These are phyloP conservation scores for Rhinopomastus cyanomelas DNA, from an alignment of 2,113 vertebrate genomes.

Conservation along the genomic window DNA sequence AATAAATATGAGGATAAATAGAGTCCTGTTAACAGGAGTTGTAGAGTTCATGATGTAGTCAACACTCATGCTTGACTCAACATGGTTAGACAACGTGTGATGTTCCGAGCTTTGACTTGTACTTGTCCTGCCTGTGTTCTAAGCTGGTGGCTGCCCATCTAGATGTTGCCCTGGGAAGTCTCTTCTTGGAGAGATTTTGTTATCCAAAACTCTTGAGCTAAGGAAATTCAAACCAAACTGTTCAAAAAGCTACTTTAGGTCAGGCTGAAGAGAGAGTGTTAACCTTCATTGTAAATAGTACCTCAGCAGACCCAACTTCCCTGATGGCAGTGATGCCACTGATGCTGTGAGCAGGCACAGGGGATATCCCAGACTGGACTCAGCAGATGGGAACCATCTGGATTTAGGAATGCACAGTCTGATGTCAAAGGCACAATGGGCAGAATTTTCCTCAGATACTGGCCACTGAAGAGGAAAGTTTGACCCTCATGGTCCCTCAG, in stretches of 20 bases:
- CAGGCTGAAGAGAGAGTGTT: background rate
- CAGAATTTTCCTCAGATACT: too few species aligned
- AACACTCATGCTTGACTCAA: background rate
- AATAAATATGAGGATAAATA: slow-evolving; percentile 23
- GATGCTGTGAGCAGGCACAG: too few species aligned
- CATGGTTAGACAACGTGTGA: background rate
- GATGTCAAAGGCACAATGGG: too few species aligned
- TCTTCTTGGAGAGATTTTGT: background rate
- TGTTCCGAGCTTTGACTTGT: background rate
- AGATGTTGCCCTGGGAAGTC: background rate
- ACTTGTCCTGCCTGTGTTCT: background rate
- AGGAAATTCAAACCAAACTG: background rate
- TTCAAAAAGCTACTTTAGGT: background rate
- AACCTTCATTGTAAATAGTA: background rate
- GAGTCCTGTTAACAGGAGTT: background rate
- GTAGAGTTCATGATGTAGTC: background rate
- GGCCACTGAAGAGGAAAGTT: too few species aligned
- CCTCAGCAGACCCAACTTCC: background rate
- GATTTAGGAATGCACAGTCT: too few species aligned
- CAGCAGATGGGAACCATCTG: too few species aligned
- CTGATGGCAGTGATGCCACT: too few species aligned
- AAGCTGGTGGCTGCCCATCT: background rate
- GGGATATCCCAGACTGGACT: too few species aligned
- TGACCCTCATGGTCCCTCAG: too few species aligned
- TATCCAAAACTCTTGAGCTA: background rate